Evolutionary conservation across 2,113 vertebrate species (phyloP).

Genomic region (Mesoclemmys tuberculata): DNA sequence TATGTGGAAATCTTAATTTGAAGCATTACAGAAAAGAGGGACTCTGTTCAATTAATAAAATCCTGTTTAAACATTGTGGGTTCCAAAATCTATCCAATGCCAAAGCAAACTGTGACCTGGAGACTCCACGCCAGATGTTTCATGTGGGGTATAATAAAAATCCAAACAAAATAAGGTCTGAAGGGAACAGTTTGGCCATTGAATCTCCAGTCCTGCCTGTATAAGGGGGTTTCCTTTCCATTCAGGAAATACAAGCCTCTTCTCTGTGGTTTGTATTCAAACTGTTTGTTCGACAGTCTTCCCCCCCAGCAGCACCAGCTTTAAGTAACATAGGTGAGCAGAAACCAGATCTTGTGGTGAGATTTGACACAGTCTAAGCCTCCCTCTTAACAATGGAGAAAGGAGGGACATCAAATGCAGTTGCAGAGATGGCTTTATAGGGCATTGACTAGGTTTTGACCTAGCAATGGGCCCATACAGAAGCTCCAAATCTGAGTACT

Average conservation of each 20-base stretch:
- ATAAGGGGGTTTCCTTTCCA: constrained; percentile 40
- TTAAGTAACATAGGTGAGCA: background rate
- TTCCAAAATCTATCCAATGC: constrained; percentile 27
- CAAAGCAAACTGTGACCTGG: constrained; percentile 66
- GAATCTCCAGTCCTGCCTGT: constrained; percentile 16
- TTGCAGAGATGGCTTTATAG: accelerated
- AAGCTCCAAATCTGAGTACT: accelerated
- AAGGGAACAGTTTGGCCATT: constrained; percentile 50
- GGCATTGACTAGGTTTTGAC: accelerated
- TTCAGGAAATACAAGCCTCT: constrained; percentile 40
- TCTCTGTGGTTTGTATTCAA: constrained; percentile 33
- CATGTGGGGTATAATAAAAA: constrained; percentile 28
- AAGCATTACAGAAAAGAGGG: constrained; percentile 43
- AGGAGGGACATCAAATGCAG: background rate
- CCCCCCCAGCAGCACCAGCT: background rate
- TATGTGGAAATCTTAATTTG: constrained; percentile 65
- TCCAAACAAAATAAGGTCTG: constrained; percentile 67
- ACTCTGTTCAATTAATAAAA: constrained; percentile 57
- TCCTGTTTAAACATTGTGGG: constrained; percentile 45
- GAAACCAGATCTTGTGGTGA: background rate
- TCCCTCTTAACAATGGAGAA: background rate
- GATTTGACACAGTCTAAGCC: background rate
- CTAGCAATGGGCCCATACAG: accelerated
- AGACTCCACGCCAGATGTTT: constrained; percentile 59
- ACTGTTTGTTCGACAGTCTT: constrained; percentile 16